Base-by-base conservation (phyloP, 2,797 vertebrate species). In the Gymnoscopelus braueri region DNA sequence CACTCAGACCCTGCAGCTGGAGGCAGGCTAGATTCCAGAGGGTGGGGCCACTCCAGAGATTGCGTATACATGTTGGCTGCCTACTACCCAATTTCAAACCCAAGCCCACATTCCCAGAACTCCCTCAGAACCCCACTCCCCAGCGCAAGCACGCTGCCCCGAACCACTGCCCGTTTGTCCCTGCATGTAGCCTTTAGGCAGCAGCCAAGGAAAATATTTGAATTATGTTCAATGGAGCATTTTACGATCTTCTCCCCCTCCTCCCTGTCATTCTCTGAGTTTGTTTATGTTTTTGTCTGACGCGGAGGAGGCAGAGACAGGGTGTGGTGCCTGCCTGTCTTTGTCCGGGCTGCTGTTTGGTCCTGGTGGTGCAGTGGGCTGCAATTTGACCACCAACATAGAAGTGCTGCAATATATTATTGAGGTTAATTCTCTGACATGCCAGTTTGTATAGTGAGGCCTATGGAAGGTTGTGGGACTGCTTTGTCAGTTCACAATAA, bases 261-360 rank as follows among this genome's bases (percentile, higher is more conserved):
- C 59, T 29, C 56, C 39, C 63, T 50, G 61, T 70, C 70, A 60
- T 51, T 65, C 23, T 69, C 49, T 39, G 23, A 67, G 69, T 70
- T 80, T 80, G 71, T 85, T 89, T 84, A 77, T 87, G 84, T 89
- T 87, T 92, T 83, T 2, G 79, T 90, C 84, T 83, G 80, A 81
- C 71, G 83, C 51, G 83, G 87, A 75, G 76, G 81, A 86, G 78
- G 76, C 75, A 67, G 78, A 87, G 86, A 80, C 77, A 47, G 88
- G 87, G 85, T 83, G 85, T 87, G 89, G 84, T 76, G 53, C 69
- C 65, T 73, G 74, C 63, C 54, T 74, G 69, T 69, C 60, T 73
- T 74, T 78, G 74, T 80, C 65, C 26, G 66, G 23, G 24, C 71
- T 76, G 65, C 63, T 60, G 55, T 76, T 83, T 70, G 39, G 60